Base-by-base conservation (phyloP, 2,888 invertebrate species). In the Apeira syringaria region DNA sequence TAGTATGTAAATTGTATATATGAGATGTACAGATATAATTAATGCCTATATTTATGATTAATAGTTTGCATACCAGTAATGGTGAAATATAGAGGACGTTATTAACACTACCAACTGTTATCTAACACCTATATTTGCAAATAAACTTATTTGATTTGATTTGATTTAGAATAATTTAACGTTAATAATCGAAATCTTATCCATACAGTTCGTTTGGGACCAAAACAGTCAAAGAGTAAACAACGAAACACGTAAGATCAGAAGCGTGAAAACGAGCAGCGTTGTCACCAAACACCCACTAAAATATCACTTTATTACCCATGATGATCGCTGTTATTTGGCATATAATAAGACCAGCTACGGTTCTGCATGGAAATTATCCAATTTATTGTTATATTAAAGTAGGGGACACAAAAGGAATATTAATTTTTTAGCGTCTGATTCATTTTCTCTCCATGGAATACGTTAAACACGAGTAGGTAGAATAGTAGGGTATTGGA, bases 261-360 rank as follows among this genome's bases (percentile, higher is more conserved):
- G 59, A 64, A 59, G 54, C 53, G 63, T 59, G 66, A 51, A 69
- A 73, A 77, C 61, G 70, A 61, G 61, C 68, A 53, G 56, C 72
- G 68, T 68, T 62, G 61, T 71, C 66, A 59, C 56, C 46, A 47
- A 64, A 65, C 61, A 68, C 59, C 63, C 61, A 64, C 64, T 67
- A 64, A 73, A 76, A 68, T 71, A 77, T 69, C 64, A 65, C 66
- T 77, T 70, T 72, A 70, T 33, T 68, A 63, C 59, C 57, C 63
- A 50, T 62, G 61, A 71, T 67, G 69, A 72, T 71, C 65, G 57
- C 62, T 61, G 62, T 70, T 71, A 74, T 74, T 67, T 59, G 58
- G 57, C 59, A 65, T 58, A 66, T 72, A 67, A 71, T 69, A 69
- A 69, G 61, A 54, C 47, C 10, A 56, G 47, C 49, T 51, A 48